A percentile compares a stretch with the other conserved stretches of the same genome.
These are phyloP conservation scores for Chrysemys picta DNA, from an alignment of 2,113 vertebrate species.

Conservation along the genomic window DNA sequence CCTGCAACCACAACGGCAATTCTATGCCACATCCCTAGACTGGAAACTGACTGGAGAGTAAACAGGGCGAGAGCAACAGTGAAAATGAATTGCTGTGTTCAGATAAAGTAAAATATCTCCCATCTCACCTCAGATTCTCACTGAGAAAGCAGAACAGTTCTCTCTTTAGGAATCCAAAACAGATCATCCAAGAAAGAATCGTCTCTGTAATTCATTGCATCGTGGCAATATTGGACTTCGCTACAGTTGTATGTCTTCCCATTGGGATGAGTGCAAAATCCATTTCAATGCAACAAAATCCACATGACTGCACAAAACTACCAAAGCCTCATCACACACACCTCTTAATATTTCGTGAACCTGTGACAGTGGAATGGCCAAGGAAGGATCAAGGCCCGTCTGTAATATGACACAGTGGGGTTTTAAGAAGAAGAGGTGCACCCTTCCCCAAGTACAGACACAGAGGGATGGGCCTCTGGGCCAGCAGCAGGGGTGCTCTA, in stretches of 20 bases:
- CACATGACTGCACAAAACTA: background rate
- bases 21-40: background rate
- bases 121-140: background rate
- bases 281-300: background rate
- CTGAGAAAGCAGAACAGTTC: background rate
- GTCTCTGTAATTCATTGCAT: accelerated
- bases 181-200: background rate
- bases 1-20: background rate
- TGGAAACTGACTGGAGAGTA: background rate
- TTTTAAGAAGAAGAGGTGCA: too few species aligned
- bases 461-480: too few species aligned
- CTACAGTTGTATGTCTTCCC: background rate
- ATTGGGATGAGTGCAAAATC: background rate
- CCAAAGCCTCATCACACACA: accelerated
- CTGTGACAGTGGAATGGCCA: too few species aligned
- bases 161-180: background rate
- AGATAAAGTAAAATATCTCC: background rate
- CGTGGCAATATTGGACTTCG: background rate
- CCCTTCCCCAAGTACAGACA: too few species aligned
- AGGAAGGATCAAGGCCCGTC: too few species aligned
- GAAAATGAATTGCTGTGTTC: background rate
- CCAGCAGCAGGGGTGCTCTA: too few species aligned
- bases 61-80: background rate
- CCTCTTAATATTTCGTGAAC: background rate
- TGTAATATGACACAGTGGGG: too few species aligned